A percentile compares a stretch with the other conserved stretches of the same genome.
These are phyloP conservation scores for Choristoneura rosaceana DNA, from an alignment of 2,888 invertebrate species.

Conservation along the genomic window DNA sequence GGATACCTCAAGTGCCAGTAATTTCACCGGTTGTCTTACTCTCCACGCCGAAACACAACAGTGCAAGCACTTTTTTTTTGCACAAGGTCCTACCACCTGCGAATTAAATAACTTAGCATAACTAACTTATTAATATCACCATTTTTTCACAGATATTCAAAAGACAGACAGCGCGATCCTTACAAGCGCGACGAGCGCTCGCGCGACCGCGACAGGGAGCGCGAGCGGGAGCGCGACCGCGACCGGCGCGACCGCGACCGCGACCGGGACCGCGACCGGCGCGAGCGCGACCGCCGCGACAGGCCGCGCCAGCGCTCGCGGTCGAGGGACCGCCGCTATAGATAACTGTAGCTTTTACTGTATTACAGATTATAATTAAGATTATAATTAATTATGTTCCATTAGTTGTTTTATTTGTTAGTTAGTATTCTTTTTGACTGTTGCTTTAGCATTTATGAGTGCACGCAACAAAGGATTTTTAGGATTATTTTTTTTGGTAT, in stretches of 20 bases:
- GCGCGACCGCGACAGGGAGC: slow-evolving; percentile 61
- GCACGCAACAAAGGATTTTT: no score
- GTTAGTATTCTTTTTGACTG: no score
- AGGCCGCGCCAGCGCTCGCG: slow-evolving; percentile 66
- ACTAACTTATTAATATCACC: no score
- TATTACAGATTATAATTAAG: slow-evolving; percentile 53
- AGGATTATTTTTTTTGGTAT: no score
- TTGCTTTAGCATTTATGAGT: no score
- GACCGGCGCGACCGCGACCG: slow-evolving; percentile 56
- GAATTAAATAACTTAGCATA: no score
- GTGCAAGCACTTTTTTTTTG: no score
- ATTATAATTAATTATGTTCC: slow-evolving; percentile 64
- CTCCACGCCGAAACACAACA: no score
- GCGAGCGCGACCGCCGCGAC: slow-evolving; percentile 55
- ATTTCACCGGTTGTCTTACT: no score
- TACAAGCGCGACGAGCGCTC: slow-evolving; percentile 71
- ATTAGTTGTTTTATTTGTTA: slow-evolving; percentile 36
- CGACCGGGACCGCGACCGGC: slow-evolving; percentile 50
- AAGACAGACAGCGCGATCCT: slow-evolving; percentile 62
- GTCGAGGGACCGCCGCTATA: slow-evolving; percentile 74
- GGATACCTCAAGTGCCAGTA: no score
- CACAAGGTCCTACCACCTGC: no score
- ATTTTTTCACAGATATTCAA: slow-evolving; percentile 74
- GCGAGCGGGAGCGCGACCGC: slow-evolving; percentile 56
- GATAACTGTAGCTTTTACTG: slow-evolving; percentile 67